These are phyloP conservation scores for Linurgus olivaceus DNA, from an alignment of 2,797 vertebrate species.

Conservation along the genomic window DNA sequence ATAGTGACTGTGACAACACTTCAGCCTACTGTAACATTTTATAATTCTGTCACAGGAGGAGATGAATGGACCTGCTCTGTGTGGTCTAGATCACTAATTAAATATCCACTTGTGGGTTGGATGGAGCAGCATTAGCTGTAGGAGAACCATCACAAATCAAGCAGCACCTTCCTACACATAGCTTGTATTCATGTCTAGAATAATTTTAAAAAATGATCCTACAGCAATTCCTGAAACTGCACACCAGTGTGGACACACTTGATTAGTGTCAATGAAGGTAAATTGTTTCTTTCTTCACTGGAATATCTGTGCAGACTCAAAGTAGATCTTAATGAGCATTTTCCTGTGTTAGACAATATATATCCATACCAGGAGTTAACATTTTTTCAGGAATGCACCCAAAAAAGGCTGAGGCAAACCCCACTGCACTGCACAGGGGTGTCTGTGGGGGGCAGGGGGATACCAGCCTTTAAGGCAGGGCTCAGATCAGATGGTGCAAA, in stretches of 20 bases:
- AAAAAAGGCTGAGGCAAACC: not conserved
- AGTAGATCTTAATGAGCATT: not conserved
- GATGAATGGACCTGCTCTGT: not conserved
- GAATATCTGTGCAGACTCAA: not conserved
- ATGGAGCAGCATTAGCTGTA: not conserved
- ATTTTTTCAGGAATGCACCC: not conserved
- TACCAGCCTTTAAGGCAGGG: not conserved
- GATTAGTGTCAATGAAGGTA: not conserved
- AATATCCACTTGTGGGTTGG: not conserved
- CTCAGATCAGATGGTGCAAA: not conserved
- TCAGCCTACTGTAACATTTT: not conserved
- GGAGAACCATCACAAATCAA: not conserved
- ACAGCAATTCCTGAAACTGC: not conserved
- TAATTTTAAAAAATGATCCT: not conserved
- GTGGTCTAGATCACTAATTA: not conserved
- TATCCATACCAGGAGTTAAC: not conserved
- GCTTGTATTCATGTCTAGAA: not conserved
- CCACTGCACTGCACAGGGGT: not conserved
- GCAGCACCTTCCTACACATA: not conserved
- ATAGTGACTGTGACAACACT: not conserved
- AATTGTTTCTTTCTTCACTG: not conserved
- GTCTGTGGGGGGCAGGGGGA: not conserved
- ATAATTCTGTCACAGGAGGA: not conserved
- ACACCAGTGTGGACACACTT: not conserved
- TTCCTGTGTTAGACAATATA: not conserved